Conservation (phyloP, 2,888 invertebrate genomes). For the Dorcus hopei region DNA sequence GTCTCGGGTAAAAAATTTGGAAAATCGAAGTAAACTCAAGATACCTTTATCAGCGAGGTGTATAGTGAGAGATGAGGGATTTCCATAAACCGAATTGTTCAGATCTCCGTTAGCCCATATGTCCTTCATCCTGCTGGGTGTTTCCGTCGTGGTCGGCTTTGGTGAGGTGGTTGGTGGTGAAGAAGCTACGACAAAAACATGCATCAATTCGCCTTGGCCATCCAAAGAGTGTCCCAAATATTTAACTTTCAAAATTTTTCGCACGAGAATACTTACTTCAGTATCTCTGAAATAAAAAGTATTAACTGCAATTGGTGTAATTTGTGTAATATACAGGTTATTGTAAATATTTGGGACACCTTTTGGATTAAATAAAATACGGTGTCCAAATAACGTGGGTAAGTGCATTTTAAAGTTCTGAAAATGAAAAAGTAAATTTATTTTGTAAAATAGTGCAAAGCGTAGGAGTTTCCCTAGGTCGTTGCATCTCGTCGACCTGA, state of each 20-base stretch:
- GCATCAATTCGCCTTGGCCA: slow-evolving; percentile 25
- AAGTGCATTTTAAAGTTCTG: no score
- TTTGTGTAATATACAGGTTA: no score
- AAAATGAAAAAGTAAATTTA: no score
- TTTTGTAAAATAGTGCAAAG: background rate
- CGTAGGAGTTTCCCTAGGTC: slow-evolving; percentile 7
- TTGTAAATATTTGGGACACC: no score
- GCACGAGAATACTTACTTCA: no score
- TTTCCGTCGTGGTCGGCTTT: slow-evolving; percentile 68
- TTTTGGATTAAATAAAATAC: no score
- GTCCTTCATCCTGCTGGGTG: slow-evolving; percentile 48
- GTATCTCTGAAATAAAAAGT: no score
- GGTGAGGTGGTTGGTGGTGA: slow-evolving; percentile 79
- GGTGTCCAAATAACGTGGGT: no score
- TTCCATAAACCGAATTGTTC: slow-evolving; percentile 62
- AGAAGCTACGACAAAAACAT: slow-evolving; percentile 61
- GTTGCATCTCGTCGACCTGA: slow-evolving; percentile 23
- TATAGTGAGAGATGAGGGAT: slow-evolving; percentile 62
- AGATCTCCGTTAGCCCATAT: slow-evolving; percentile 50
- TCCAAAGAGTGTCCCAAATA: no score
- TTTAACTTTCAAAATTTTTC: no score
- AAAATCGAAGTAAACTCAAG: slow-evolving; percentile 4
- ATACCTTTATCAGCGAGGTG: slow-evolving; percentile 59
- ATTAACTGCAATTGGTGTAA: no score
- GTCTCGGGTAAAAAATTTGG: slow-evolving; percentile 3